Evolutionary conservation across 1,140 invertebrate genomes (phyloP), one percentile per base, ranked within the genome.

Genomic region (Sinonovacula constricta): DNA sequence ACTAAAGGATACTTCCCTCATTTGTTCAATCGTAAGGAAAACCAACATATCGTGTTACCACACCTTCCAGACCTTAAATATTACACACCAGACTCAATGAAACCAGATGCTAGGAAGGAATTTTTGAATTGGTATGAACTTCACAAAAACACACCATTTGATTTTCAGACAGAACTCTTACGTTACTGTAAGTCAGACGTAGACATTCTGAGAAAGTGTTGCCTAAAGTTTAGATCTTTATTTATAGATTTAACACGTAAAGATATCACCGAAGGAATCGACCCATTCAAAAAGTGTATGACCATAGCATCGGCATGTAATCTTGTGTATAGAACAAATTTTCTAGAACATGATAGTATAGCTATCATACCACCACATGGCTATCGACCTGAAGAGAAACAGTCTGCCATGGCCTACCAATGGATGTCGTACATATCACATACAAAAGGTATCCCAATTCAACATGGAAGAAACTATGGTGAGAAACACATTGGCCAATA

Each of bases 391-490:
- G n/a, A n/a, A n/a, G n/a, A n/a, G n/a, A n/a, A n/a, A n/a, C n/a
- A n/a, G n/a, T n/a, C n/a, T n/a, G n/a, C n/a, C n/a, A n/a, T n/a
- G n/a, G n/a, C n/a, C n/a, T n/a, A n/a, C n/a, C n/a, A n/a, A n/a
- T n/a, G n/a, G n/a, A n/a, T n/a, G n/a, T n/a, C n/a, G n/a, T n/a
- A n/a, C n/a, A n/a, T n/a, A n/a, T n/a, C n/a, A n/a, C n/a, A n/a
- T n/a, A n/a, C n/a, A n/a, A n/a, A 7, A 45, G 1, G 24, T 1
- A 45, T 63, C 1, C 18, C n/a, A 3, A 60, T 70, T 31, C 65
- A 69, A 62, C 75, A 78, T 34, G 75, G 45, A 5, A n/a, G 39
- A 24, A 78, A 78, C 26, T 24, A 28, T 4, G 66, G 66, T 18
- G 63, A 78, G n/a, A 54, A 54, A 54, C 49, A 36, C 7, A 66